Conservation (phyloP, 2,888 invertebrate species). For the Norana najaformis region DNA sequence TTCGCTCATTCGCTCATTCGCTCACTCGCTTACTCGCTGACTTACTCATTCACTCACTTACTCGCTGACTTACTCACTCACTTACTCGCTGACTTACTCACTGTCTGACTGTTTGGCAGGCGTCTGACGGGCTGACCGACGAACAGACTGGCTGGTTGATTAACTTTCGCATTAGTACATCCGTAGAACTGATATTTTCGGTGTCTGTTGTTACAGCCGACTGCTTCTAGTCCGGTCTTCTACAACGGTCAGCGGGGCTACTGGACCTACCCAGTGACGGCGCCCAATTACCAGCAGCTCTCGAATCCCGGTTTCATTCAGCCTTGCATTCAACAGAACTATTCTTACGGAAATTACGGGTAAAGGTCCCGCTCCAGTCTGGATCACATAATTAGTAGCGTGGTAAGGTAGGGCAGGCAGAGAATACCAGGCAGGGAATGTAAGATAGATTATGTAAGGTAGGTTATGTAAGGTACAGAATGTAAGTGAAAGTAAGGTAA, state of each 20-base stretch:
- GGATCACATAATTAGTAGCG: no score
- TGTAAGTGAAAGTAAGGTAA: no score
- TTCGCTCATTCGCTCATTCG: background rate
- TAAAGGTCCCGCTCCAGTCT: background rate
- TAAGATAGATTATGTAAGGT: no score
- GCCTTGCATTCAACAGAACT: background rate
- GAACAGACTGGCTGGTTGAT: background rate
- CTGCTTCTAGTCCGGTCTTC: background rate
- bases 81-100: background rate
- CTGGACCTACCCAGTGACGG: background rate
- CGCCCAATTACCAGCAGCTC: background rate
- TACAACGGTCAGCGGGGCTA: background rate
- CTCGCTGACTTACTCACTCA: background rate
- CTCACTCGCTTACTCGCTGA: background rate
- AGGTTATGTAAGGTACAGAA: no score
- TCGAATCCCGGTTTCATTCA: background rate
- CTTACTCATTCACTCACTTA: background rate
- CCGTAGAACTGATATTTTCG: background rate
- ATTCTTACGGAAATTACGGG: constrained; percentile 7
- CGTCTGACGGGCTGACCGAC: background rate
- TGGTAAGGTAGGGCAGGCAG: no score
- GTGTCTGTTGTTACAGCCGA: background rate
- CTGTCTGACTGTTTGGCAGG: background rate
- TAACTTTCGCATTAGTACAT: background rate
- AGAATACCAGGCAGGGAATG: no score